Evolutionary conservation across 2,113 vertebrate species (phyloP).

Genomic region (Gnathonemus longibarbis): DNA sequence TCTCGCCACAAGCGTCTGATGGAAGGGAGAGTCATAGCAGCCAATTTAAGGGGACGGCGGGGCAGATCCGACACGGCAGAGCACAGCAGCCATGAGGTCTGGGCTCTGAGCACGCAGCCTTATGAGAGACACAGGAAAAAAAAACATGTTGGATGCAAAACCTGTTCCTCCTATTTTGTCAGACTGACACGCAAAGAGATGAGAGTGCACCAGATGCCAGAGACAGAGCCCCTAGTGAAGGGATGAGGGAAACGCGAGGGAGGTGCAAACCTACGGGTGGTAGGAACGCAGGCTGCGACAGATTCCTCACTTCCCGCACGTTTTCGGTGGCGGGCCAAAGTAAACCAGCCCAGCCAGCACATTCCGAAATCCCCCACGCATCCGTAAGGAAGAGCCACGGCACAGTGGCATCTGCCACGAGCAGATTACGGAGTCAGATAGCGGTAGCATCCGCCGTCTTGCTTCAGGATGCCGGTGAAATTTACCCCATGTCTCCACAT

Average conservation of each 20-base stretch:
- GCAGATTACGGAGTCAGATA: neutral
- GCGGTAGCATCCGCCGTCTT: conserved; percentile 15
- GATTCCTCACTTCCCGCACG: neutral
- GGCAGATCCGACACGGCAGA: neutral
- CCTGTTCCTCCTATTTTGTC: neutral
- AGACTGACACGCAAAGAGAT: neutral
- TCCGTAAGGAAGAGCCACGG: neutral
- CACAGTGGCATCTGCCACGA: neutral
- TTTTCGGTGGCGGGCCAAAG: neutral
- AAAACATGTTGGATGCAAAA: neutral
- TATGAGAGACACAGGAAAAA: neutral
- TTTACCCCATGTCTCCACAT: conserved; percentile 38
- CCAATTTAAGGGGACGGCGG: neutral
- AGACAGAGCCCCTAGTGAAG: neutral
- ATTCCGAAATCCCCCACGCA: neutral
- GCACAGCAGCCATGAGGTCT: neutral
- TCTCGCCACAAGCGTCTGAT: neutral
- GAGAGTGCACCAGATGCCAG: neutral
- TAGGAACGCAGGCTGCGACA: neutral
- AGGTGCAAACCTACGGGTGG: neutral
- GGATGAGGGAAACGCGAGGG: neutral
- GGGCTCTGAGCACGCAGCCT: neutral
- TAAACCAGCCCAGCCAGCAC: neutral
- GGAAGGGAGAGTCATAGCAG: neutral
- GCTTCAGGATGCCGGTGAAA: conserved; percentile 30